These are phyloP conservation scores for Coregonus clupeaformis DNA, from an alignment of 2,113 vertebrate genomes.

Conservation along the genomic window DNA sequence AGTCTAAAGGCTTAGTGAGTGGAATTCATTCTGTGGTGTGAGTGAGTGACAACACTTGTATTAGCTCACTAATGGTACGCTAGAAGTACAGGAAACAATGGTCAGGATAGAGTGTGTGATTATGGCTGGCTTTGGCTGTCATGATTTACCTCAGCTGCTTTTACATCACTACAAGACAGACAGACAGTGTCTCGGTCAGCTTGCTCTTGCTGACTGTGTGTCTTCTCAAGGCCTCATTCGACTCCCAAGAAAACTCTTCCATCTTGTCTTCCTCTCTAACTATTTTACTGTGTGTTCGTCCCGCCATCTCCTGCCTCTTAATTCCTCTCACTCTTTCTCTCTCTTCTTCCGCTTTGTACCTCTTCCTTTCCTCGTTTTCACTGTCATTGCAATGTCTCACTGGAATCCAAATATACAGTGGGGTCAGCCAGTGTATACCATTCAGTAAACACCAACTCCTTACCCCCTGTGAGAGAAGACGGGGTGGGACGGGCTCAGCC, in stretches of 20 bases:
- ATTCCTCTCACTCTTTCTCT: not conserved
- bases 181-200: not conserved
- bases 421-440: not conserved
- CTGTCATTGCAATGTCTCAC: not conserved
- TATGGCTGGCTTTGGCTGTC: not conserved
- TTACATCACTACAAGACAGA: not conserved
- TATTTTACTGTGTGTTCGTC: not conserved
- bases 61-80: not conserved
- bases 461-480: not conserved
- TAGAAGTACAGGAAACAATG: not conserved
- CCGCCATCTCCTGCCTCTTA: not conserved
- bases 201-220: slow-evolving; percentile 20
- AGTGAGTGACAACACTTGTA: slow-evolving; percentile 24
- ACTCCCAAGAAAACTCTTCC: not conserved
- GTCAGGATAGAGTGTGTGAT: not conserved
- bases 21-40: slow-evolving; percentile 42
- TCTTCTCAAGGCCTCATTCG: not conserved
- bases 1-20: slow-evolving; percentile 12
- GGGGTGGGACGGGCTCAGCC: not conserved
- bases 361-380: not conserved
- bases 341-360: not conserved
- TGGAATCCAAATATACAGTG: not conserved
- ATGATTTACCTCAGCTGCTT: not conserved
- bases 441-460: not conserved
- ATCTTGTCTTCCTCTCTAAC: not conserved